A percentile compares a stretch with the other conserved stretches of the same genome.
phyloP scores from a whole-genome alignment of 1,140 invertebrate genomes.

The Macrotrachela quadricornifera region DNA sequence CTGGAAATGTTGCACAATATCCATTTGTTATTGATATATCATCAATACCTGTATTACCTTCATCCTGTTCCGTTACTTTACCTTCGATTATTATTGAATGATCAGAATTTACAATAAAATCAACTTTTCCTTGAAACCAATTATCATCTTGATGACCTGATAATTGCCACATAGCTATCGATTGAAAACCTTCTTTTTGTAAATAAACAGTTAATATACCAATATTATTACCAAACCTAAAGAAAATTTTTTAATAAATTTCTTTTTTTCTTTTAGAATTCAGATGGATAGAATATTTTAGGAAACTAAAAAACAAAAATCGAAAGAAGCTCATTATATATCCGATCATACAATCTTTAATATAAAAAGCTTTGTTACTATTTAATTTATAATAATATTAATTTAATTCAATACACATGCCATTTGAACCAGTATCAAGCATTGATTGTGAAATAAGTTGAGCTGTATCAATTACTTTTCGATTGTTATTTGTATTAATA shows the following conservation, averaged over 20 bases:
- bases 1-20: constrained; percentile 14
- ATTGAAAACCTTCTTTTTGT: not conserved
- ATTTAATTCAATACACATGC: no score
- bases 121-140: not conserved
- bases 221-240: no score
- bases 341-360: no score
- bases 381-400: no score
- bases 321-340: no score
- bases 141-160: not conserved
- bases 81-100: not conserved
- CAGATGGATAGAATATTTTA: no score
- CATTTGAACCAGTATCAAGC: no score
- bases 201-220: constrained; percentile 12
- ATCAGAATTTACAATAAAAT: not conserved
- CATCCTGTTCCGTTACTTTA: not conserved
- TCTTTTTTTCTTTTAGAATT: no score
- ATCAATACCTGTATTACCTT: not conserved
- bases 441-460: no score
- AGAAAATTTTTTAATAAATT: no score
- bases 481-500: constrained; percentile 12
- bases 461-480: constrained; percentile 11
- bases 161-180: not conserved
- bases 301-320: no score
- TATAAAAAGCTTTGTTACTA: no score
- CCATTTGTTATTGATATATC: constrained; percentile 18